Evolutionary conservation across 2,888 invertebrate genomes (phyloP).

Genomic region (Hemithea aestivaria): DNA sequence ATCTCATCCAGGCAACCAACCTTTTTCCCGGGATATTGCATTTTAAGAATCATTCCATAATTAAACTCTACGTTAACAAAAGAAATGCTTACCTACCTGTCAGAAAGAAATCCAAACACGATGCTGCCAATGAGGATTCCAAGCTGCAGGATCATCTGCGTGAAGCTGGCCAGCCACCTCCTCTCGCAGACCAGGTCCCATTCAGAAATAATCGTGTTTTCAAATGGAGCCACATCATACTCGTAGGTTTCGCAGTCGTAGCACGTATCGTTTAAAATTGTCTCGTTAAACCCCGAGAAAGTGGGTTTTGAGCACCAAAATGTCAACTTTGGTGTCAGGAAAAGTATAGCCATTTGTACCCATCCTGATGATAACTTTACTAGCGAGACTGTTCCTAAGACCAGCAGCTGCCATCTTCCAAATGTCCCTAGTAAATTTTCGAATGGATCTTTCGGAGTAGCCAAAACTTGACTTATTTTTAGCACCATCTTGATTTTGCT

Average conservation of each 20-base stretch:
- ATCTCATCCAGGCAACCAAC: too few relatives aligned
- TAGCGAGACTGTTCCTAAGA: constrained; percentile 82
- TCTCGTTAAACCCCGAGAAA: background rate
- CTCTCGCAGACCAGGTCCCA: constrained; percentile 86
- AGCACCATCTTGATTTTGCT: constrained; percentile 44
- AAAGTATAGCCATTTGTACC: constrained; percentile 87
- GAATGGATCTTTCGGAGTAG: constrained; percentile 52
- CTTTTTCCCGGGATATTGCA: too few relatives aligned
- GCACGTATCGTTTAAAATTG: constrained; percentile 54
- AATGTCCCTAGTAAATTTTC: constrained; percentile 66
- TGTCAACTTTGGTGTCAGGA: constrained; percentile 69
- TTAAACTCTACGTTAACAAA: constrained; percentile 5
- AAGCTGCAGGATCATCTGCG: constrained; percentile 85
- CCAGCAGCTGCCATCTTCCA: constrained; percentile 84
- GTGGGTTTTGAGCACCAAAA: constrained; percentile 12
- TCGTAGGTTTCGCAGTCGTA: constrained; percentile 73
- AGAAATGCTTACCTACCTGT: constrained; percentile 75
- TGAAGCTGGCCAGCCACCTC: constrained; percentile 82
- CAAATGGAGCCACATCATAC: constrained; percentile 82
- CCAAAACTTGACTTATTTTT: constrained; percentile 31
- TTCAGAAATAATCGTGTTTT: constrained; percentile 85
- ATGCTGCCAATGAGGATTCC: constrained; percentile 86
- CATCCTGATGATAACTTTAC: constrained; percentile 88
- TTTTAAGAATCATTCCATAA: too few relatives aligned
- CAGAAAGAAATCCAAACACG: constrained; percentile 85